Evolutionary conservation across 2,888 invertebrate genomes (phyloP), one percentile per base, ranked within the genome.

Genomic region (Carcina quercana): DNA sequence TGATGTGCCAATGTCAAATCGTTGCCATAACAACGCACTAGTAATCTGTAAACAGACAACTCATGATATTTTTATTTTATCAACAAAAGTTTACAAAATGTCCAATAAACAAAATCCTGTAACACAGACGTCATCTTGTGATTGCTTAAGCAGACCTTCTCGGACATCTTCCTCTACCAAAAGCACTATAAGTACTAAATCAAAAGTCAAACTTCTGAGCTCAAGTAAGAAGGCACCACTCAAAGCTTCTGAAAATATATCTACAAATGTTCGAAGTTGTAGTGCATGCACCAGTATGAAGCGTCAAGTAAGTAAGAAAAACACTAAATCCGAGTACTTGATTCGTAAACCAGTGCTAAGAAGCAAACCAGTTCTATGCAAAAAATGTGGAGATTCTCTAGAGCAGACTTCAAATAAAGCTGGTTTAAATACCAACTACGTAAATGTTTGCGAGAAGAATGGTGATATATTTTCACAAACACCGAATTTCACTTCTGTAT

Each of bases 371-470:
- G 56, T 53, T 20, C 41, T 40, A 20, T 55, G 59, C 32, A 47
- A 44, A 17, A 63, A 54, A 19, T 74, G 79, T 37, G 78, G 78
- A 0, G 79, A n/a, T n/a, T n/a, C n/a, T n/a, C n/a, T n/a, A n/a
- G n/a, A n/a, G n/a, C n/a, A n/a, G n/a, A n/a, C n/a, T n/a, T n/a
- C n/a, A n/a, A n/a, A n/a, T n/a, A n/a, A n/a, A n/a, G n/a, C n/a
- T n/a, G n/a, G n/a, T n/a, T n/a, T n/a, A n/a, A n/a, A n/a, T n/a
- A n/a, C n/a, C n/a, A n/a, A n/a, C n/a, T n/a, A n/a, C n/a, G n/a
- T n/a, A n/a, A n/a, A n/a, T n/a, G n/a, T n/a, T n/a, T n/a, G n/a
- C n/a, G n/a, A n/a, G n/a, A n/a, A n/a, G n/a, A n/a, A n/a, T n/a
- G n/a, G n/a, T n/a, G n/a, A n/a, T n/a, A n/a, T n/a, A n/a, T n/a